A percentile compares a stretch with the other conserved stretches of the same genome.
Evolutionary conservation across 2,113 vertebrate genomes (phyloP).

Genomic region (Chaetorhynchus papuensis): DNA sequence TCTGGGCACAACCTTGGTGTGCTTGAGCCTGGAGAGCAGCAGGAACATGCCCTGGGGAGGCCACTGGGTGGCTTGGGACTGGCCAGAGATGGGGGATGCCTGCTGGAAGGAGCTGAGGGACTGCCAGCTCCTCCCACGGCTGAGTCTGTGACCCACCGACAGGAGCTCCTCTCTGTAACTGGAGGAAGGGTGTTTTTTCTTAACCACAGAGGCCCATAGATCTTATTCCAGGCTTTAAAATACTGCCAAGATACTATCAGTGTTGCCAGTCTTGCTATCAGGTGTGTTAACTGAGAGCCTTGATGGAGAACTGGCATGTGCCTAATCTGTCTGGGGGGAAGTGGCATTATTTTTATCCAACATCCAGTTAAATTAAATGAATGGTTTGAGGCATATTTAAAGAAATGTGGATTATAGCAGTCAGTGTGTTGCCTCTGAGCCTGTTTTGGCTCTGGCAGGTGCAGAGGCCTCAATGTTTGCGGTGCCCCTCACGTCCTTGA

Average conservation of each 20-base stretch:
- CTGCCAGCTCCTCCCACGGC: neutral
- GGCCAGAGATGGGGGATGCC: neutral
- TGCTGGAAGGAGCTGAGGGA: neutral
- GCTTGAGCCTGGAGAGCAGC: neutral
- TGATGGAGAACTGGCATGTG: neutral
- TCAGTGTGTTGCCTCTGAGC: neutral
- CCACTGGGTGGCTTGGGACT: neutral
- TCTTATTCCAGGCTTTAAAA: neutral
- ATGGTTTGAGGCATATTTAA: neutral
- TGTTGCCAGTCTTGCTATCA: neutral
- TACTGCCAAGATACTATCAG: neutral
- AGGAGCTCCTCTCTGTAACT: neutral
- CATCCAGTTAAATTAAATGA: neutral
- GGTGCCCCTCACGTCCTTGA: accelerated
- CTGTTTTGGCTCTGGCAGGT: neutral
- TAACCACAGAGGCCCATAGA: neutral
- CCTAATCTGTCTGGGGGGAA: neutral
- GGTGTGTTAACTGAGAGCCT: neutral
- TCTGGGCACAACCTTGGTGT: neutral
- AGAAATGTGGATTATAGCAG: neutral
- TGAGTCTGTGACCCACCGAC: neutral
- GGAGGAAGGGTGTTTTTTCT: neutral
- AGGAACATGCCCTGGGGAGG: neutral
- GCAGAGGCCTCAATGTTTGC: neutral
- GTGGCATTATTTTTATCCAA: neutral